Conservation (phyloP, 2,113 vertebrate species). For the Corydoras sp. region DNA sequence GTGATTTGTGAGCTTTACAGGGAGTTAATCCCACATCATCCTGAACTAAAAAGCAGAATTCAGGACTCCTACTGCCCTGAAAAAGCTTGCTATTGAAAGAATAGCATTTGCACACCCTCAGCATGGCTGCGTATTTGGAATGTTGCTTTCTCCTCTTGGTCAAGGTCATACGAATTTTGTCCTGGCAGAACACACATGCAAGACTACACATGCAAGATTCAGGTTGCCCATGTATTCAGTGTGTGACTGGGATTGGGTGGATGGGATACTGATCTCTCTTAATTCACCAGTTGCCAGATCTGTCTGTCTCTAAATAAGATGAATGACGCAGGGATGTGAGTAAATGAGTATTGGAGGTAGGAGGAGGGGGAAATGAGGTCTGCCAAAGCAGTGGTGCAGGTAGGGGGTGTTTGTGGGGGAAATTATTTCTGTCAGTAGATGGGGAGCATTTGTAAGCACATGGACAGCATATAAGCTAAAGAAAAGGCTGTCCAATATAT, state of each 20-base stretch:
- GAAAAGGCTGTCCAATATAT: background rate
- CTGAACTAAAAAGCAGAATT: constrained; percentile 15
- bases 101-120: constrained; percentile 14
- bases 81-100: background rate
- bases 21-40: constrained; percentile 17
- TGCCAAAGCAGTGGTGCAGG: background rate
- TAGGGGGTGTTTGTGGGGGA: constrained; percentile 3
- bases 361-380: constrained; percentile 8
- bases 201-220: constrained; percentile 5
- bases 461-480: background rate
- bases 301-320: constrained; percentile 42
- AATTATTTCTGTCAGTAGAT: constrained; percentile 10
- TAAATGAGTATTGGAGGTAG: constrained; percentile 9
- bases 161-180: constrained; percentile 36
- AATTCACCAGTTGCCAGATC: constrained; percentile 40
- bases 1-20: constrained; percentile 8
- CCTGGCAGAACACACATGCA: constrained; percentile 4
- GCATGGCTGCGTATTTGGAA: constrained; percentile 19
- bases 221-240: background rate
- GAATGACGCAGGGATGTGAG: constrained; percentile 32
- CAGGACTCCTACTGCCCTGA: background rate
- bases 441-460: background rate
- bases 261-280: constrained; percentile 41
- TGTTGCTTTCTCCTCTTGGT: constrained; percentile 6
- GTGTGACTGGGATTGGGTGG: constrained; percentile 9